These are phyloP conservation scores for Athalia cordata DNA, from an alignment of 2,888 invertebrate genomes.

Conservation along the genomic window DNA sequence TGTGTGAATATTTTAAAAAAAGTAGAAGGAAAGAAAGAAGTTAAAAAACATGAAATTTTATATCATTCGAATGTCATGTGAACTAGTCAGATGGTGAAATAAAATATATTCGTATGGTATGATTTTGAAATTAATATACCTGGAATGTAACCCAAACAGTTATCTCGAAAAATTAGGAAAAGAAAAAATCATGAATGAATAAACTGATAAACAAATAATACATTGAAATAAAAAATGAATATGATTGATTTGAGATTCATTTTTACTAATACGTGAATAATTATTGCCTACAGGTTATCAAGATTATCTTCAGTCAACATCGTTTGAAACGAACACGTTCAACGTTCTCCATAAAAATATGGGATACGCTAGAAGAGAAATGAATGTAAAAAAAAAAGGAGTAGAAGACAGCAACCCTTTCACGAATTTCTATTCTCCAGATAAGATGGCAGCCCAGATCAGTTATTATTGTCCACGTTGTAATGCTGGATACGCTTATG, in stretches of 20 bases:
- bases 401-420: too few relatives aligned
- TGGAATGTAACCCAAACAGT: too few relatives aligned
- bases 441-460: slow-evolving; percentile 51
- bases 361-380: slow-evolving; percentile 51
- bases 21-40: too few relatives aligned
- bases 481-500: slow-evolving; percentile 71
- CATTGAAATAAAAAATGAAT: too few relatives aligned
- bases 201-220: too few relatives aligned
- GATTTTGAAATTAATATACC: too few relatives aligned
- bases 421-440: too few relatives aligned
- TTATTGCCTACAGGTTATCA: slow-evolving; percentile 63
- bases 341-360: slow-evolving; percentile 59
- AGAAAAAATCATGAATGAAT: not conserved
- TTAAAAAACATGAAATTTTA: too few relatives aligned
- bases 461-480: slow-evolving; percentile 72
- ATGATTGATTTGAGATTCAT: not conserved
- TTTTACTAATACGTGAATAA: not conserved
- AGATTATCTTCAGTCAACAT: slow-evolving; percentile 42
- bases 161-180: too few relatives aligned
- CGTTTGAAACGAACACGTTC: slow-evolving; percentile 57
- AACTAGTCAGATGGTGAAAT: too few relatives aligned
- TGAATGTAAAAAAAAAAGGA: not conserved
- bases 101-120: too few relatives aligned
- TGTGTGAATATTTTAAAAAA: slow-evolving; percentile 48
- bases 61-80: too few relatives aligned